Percentiles rank a stretch among this genome's conserved stretches.
Evolutionary conservation across 1,140 invertebrate species (phyloP).

Genomic region (Alviniconcha marisindica): DNA sequence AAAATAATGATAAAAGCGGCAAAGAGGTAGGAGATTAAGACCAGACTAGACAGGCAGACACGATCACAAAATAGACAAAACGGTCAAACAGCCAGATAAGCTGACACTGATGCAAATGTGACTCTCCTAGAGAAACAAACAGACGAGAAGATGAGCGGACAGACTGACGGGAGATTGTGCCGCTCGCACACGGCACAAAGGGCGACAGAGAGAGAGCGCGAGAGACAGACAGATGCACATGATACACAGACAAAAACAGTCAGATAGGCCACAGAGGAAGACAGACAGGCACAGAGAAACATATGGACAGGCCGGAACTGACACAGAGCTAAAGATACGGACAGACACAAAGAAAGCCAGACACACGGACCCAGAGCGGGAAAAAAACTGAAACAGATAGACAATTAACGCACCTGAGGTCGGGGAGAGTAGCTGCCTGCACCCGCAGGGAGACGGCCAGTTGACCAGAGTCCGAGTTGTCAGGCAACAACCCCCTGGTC

Average conservation of each 20-base stretch:
- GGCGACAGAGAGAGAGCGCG: neutral
- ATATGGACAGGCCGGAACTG: neutral
- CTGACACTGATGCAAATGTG: too few species aligned
- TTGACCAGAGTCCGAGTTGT: neutral
- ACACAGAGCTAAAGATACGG: neutral
- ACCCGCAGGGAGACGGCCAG: neutral
- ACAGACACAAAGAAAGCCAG: neutral
- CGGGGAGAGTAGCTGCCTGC: neutral
- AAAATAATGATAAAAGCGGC: too few species aligned
- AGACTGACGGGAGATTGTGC: neutral
- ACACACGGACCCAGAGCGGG: neutral
- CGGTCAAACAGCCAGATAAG: too few species aligned
- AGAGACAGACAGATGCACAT: neutral
- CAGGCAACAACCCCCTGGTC: neutral
- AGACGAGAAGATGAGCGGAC: too few species aligned
- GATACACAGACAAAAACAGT: too few species aligned
- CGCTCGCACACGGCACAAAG: neutral
- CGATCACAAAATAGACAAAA: too few species aligned
- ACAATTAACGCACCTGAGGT: neutral
- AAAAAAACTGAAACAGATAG: neutral
- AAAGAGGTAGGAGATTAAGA: too few species aligned
- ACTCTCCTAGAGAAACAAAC: too few species aligned
- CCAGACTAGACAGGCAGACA: too few species aligned
- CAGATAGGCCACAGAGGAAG: neutral
- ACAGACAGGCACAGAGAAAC: neutral